phyloP scores from a whole-genome alignment of 1,140 invertebrate species.

The Plutomurus gul region DNA sequence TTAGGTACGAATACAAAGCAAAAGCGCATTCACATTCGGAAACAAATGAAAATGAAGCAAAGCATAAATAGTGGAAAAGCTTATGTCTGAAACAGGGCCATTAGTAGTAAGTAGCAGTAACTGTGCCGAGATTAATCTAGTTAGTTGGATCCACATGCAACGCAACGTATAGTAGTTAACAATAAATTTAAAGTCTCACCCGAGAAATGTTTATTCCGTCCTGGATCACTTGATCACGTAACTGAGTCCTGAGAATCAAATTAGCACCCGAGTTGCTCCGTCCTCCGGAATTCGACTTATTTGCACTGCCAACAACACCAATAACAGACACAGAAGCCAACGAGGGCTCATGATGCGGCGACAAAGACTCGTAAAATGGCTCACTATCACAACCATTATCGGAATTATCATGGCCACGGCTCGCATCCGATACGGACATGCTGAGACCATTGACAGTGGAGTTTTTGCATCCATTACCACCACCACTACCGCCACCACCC shows the following conservation, averaged over 20 bases:
- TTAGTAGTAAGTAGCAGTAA: not conserved
- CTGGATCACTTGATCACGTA: constrained; percentile 48
- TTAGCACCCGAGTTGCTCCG: constrained; percentile 28
- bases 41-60: no score
- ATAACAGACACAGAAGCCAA: constrained; percentile 10
- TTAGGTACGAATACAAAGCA: no score
- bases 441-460: not conserved
- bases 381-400: constrained; percentile 29
- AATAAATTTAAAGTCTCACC: constrained; percentile 35
- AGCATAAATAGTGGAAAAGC: no score
- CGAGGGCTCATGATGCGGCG: constrained; percentile 9
- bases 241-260: constrained; percentile 45
- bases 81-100: no score
- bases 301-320: constrained; percentile 25
- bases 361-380: constrained; percentile 43
- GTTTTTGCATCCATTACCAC: constrained; percentile 12
- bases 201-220: constrained; percentile 47
- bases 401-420: not conserved
- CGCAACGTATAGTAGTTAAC: not conserved
- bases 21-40: no score
- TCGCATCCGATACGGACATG: not conserved
- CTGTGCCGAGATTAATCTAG: no score
- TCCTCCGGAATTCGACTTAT: not conserved
- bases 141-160: not conserved
- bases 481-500: not conserved